Evolutionary conservation across 2,797 vertebrate genomes (phyloP).

Genomic region (Eulemur mongoz): DNA sequence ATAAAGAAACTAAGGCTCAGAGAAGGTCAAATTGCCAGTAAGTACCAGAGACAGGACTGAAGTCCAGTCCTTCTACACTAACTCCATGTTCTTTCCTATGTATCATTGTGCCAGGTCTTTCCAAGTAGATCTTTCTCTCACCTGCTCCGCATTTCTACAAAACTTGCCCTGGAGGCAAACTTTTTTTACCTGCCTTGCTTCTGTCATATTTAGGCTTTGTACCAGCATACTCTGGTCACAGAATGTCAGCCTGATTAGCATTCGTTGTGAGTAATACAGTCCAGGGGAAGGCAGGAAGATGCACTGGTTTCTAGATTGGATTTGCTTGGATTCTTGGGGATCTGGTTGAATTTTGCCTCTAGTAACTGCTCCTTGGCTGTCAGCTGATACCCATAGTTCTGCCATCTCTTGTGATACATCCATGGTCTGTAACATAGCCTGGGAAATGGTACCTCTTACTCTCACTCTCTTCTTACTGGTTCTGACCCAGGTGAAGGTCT

Average conservation of each 20-base stretch:
- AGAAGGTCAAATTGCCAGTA: conserved; percentile 62
- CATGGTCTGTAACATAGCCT: background rate
- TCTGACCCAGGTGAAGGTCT: background rate
- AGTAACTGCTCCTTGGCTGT: background rate
- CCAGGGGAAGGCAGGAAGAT: background rate
- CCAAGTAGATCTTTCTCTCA: background rate
- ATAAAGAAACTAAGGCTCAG: conserved; percentile 67
- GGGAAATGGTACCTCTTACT: background rate
- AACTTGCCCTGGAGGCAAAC: background rate
- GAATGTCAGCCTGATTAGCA: background rate
- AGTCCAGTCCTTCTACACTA: background rate
- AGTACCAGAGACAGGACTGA: conserved; percentile 43
- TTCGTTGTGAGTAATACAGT: background rate
- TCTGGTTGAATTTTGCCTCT: background rate
- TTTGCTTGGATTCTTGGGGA: background rate
- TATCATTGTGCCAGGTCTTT: background rate
- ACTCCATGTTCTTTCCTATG: background rate
- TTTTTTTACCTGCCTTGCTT: background rate
- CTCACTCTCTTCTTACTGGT: background rate
- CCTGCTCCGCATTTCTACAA: background rate
- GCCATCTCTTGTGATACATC: background rate
- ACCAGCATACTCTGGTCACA: background rate
- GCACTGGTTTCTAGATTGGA: background rate
- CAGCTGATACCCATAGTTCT: background rate
- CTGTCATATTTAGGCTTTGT: background rate